Evolutionary conservation across 1,140 invertebrate species (phyloP).

Genomic region (Heterodera carotae): DNA sequence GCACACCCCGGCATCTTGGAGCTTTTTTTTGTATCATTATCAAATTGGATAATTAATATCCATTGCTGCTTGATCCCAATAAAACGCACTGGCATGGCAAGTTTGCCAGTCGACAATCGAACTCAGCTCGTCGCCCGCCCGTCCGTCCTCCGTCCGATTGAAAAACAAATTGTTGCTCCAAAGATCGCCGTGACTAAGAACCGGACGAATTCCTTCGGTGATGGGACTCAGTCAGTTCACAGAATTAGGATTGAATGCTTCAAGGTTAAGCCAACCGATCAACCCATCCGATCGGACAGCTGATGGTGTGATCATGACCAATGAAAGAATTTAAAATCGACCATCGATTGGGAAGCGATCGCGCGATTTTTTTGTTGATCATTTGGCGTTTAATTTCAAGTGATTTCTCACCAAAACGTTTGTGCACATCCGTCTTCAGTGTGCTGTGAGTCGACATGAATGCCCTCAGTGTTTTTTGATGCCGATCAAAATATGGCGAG

Average conservation of each 20-base stretch:
- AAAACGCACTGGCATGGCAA: conserved; percentile 10
- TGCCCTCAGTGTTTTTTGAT: conserved; percentile 24
- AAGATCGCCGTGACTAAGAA: conserved; percentile 36
- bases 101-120: conserved; percentile 41
- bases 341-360: too few species aligned
- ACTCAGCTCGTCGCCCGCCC: conserved; percentile 16
- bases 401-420: conserved; percentile 8
- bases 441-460: conserved; percentile 28
- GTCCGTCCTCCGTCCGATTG: conserved; percentile 10
- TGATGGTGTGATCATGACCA: too few species aligned
- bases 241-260: neutral
- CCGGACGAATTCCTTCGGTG: conserved; percentile 21
- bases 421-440: conserved; percentile 26
- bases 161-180: conserved; percentile 40
- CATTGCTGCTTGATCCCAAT: too few species aligned
- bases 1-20: too few species aligned
- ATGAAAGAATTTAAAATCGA: too few species aligned
- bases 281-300: too few species aligned
- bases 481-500: conserved; percentile 25
- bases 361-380: too few species aligned
- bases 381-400: neutral
- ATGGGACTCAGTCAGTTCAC: neutral
- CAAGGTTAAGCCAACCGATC: too few species aligned
- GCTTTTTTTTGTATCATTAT: too few species aligned
- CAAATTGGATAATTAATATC: too few species aligned